Evolutionary conservation across 1,140 invertebrate species (phyloP), one percentile per base, ranked within the genome.

Genomic region (Diorhabda sublineata): DNA sequence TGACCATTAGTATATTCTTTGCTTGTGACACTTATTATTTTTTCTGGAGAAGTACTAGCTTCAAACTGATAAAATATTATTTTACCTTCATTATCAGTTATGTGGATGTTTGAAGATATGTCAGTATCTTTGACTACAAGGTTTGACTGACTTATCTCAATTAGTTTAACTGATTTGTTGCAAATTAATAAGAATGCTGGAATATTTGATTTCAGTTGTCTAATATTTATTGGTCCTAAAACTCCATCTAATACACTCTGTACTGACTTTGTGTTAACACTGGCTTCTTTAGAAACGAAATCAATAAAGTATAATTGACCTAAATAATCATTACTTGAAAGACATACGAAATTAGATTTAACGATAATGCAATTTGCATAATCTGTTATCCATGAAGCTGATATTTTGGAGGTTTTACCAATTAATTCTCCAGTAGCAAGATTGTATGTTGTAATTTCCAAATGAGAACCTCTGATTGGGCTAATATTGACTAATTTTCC

Each of bases 361-460:
- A 85, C 84, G 58, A 90, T 72, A 6, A 87, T 75, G 81, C 90
- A 92, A 68, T 88, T 90, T 75, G 69, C 84, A 45, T 69, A 57
- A 70, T 87, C 81, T 72, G 80, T 86, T 71, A 87, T 85, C 87
- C 89, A 91, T 42, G 85, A 76, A 5, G 88, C 87, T 44, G 86
- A 83, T 58, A 92, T 81, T 76, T 85, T 88, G 42, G 83, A 85
- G 5, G 85, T 85, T 65, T 81, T 84, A 45, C 83, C 84, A 47
- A 8, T 80, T 76, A 90, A 88, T 69, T 86, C 84, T n/a, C 90
- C 89, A 5, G 86, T 88, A 73, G 85, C 83, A 44, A 88, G 81
- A 69, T 90, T 86, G 72, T 91, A 92, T 57, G 84, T 85, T 3
- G 87, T 88, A 2, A 92, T 84, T 80, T 92, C 89, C n/a, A 91